phyloP scores from a whole-genome alignment of 2,113 vertebrate species.

The Gymnorhina tibicen region DNA sequence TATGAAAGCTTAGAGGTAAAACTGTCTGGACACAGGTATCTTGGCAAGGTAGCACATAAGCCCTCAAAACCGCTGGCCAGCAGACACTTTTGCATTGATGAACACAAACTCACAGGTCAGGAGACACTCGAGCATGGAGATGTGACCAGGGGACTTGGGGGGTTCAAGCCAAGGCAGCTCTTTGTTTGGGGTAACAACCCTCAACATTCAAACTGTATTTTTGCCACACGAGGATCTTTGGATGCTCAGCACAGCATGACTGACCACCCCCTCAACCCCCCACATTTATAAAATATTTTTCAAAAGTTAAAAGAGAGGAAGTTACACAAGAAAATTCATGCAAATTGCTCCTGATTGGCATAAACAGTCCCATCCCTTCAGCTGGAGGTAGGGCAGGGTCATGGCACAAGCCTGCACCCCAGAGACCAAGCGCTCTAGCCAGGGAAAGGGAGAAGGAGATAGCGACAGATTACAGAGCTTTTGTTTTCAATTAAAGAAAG shows the following conservation, averaged over 20 bases:
- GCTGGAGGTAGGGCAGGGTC: neutral
- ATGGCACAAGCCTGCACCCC: neutral
- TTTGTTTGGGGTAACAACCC: neutral
- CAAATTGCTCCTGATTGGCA: neutral
- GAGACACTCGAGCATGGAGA: accelerated
- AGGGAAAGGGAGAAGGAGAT: neutral
- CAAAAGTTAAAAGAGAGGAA: neutral
- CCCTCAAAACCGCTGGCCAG: neutral
- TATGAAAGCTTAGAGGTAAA: neutral
- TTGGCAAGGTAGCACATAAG: neutral
- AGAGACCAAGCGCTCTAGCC: accelerated
- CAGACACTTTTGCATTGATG: neutral
- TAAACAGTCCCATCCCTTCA: neutral
- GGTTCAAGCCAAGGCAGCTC: neutral
- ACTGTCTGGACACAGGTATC: neutral
- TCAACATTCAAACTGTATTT: neutral
- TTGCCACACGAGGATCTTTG: neutral
- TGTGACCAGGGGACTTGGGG: neutral
- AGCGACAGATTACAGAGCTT: neutral
- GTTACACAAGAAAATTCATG: neutral
- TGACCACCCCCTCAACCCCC: accelerated
- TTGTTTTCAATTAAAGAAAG: constrained; percentile 14
- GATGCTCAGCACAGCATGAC: neutral
- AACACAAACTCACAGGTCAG: neutral
- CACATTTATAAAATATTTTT: neutral